Evolutionary conservation across 2,797 vertebrate species (phyloP).

Genomic region (Apodemus agrarius): DNA sequence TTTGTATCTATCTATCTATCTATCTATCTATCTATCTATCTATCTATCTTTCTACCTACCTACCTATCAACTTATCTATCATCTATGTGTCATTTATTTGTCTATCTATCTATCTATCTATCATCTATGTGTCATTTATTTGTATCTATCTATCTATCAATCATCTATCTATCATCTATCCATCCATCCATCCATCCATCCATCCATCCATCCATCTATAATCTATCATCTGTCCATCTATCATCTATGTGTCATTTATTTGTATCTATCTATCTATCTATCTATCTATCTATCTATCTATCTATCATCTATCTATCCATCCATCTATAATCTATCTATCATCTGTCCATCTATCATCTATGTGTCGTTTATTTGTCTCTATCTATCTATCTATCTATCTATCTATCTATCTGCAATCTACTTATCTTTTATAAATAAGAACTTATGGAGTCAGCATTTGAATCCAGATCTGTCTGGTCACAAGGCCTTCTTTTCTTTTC

Average conservation of each 20-base stretch:
- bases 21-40: neutral
- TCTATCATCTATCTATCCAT: too few relatives aligned
- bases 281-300: neutral
- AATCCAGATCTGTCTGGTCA: neutral
- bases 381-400: neutral
- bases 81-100: too few relatives aligned
- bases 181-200: too few relatives aligned
- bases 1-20: neutral
- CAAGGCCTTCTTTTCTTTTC: neutral
- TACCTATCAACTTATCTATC: too few relatives aligned
- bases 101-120: neutral
- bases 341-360: neutral
- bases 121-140: too few relatives aligned
- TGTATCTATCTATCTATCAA: neutral
- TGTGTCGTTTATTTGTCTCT: neutral
- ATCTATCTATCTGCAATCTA: neutral
- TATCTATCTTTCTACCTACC: neutral
- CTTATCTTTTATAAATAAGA: neutral
- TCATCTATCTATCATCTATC: neutral
- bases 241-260: too few relatives aligned
- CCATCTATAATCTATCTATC: neutral
- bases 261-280: neutral
- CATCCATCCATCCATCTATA: neutral
- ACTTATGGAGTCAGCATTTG: constrained; percentile 20
- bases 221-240: neutral